Evolutionary conservation across 2,797 vertebrate species (phyloP), one percentile per base, ranked within the genome.

Genomic region (Dallia pectoralis): DNA sequence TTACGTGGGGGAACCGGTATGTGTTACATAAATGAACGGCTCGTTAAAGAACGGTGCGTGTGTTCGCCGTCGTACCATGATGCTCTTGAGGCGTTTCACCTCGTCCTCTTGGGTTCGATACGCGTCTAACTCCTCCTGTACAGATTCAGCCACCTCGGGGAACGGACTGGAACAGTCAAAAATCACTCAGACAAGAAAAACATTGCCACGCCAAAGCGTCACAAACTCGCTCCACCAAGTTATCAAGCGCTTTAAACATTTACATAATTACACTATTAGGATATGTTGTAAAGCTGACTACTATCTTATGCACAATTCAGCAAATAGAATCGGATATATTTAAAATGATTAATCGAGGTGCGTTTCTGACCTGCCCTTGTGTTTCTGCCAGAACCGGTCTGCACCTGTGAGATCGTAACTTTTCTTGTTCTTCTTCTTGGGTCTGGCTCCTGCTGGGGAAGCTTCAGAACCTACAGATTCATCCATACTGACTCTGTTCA

Each of bases 71-170:
- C 90, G 83, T 87, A 99, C 97, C 97, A 99, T 98, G 81, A 99
- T 98, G 89, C 95, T 96, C 93, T 99, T 99, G 70, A 99, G 95
- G 8, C 94, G 94, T 84, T 99, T 98, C 70, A 99, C 97, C 79
- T 99, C 97, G 75, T 98, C 97, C 88, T 99, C 97, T 83, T 99
- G 97, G n/a, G 96, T 91, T 88, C 97, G 92, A 86, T 99, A 99
- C 0, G 94, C 93, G 82, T 99, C 97, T 78, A 99, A 84, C 81
- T 99, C 97, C 88, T 97, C 94, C 77, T 99, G 97, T 81, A 99
- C 97, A 0, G 97, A 97, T 84, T 99, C 97, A 0, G 97, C 97
- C 79, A 99, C 97, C 87, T 99, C 97, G 74, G 97, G 97, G 81
- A 99, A 99, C 29, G 97, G 97, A 87, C 97, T 99, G 88, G 88